phyloP scores from a whole-genome alignment of 2,888 invertebrate genomes.

The Synergus laeviventris region DNA sequence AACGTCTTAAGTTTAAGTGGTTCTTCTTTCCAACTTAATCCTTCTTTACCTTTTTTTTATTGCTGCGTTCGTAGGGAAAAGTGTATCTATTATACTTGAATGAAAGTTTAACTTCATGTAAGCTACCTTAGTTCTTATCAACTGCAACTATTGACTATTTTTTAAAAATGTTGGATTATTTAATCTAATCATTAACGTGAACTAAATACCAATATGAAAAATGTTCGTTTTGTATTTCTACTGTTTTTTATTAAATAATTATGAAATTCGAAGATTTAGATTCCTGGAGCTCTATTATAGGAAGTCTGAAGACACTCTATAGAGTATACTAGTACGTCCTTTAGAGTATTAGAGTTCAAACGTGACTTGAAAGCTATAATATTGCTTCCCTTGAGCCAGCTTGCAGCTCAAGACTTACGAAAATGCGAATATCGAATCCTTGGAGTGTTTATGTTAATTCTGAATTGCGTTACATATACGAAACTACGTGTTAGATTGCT shows the following conservation, averaged over 20 bases:
- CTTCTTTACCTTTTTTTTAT: background rate
- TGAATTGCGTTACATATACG: background rate
- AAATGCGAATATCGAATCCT: background rate
- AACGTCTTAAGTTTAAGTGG: background rate
- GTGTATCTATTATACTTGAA: background rate
- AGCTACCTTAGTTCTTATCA: background rate
- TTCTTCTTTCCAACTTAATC: background rate
- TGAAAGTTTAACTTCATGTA: background rate
- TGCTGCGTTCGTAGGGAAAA: background rate
- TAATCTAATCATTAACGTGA: too few species aligned
- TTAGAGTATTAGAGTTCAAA: background rate
- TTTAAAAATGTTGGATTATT: background rate
- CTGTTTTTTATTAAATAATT: background rate
- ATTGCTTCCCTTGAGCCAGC: background rate
- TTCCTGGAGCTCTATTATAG: background rate
- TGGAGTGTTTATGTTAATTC: background rate
- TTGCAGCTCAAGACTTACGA: background rate
- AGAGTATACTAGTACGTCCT: too few species aligned
- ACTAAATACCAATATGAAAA: too few species aligned
- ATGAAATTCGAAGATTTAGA: background rate
- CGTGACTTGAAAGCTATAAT: slow-evolving; percentile 2
- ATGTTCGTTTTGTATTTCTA: background rate
- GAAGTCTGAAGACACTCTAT: background rate
- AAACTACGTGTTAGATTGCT: background rate
- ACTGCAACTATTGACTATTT: background rate